phyloP scores from a whole-genome alignment of 2,888 invertebrate species.

The Heterodera filipjevi region DNA sequence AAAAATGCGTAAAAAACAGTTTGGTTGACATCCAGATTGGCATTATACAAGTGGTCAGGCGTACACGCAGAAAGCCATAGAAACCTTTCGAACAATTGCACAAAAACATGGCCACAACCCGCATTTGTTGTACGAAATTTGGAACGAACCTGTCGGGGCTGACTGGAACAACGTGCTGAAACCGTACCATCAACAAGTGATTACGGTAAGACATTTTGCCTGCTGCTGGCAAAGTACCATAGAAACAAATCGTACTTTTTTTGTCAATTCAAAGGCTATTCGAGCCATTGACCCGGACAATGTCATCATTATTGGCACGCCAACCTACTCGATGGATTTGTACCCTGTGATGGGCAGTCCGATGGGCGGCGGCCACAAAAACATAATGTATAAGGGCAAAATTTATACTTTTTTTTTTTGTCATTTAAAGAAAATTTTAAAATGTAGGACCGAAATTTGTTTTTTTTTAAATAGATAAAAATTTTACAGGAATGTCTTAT shows the following conservation, averaged over 20 bases:
- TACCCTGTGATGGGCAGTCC: not conserved
- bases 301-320: constrained; percentile 21
- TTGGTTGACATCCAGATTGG: too few relatives aligned
- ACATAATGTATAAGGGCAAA: not conserved
- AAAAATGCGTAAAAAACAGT: too few relatives aligned
- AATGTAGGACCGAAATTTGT: too few relatives aligned
- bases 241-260: too few relatives aligned
- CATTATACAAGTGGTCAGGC: too few relatives aligned
- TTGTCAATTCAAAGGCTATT: constrained; percentile 18
- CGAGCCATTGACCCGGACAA: constrained; percentile 24
- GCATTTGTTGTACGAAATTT: constrained; percentile 21
- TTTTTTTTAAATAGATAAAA: too few relatives aligned
- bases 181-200: constrained; percentile 14
- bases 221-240: not conserved
- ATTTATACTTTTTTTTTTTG: too few relatives aligned
- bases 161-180: constrained; percentile 19
- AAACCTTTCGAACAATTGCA: constrained; percentile 12
- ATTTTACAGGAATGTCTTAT: too few relatives aligned
- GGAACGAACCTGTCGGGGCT: constrained; percentile 15
- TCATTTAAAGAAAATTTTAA: too few relatives aligned
- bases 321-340: constrained; percentile 3
- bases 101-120: constrained; percentile 17
- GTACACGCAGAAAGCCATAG: too few relatives aligned
- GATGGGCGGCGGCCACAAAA: not conserved
- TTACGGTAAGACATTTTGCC: not conserved